Evolutionary conservation across 2,888 invertebrate species (phyloP).

Genomic region (Crossocerus cetratus): DNA sequence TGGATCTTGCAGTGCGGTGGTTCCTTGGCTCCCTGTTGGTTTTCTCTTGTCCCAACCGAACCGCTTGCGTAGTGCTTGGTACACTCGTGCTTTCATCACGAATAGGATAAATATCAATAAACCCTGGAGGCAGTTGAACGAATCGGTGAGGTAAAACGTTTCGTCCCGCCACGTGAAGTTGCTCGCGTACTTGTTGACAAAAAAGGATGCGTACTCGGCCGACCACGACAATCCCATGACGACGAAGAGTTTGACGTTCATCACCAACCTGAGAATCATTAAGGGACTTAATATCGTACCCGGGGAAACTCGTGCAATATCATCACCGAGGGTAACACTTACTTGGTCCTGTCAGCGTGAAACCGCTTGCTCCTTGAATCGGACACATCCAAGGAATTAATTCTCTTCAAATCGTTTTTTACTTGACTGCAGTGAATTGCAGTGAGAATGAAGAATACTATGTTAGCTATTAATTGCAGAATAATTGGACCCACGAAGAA

Average conservation of each 20-base stretch:
- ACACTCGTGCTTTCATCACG: constrained; percentile 84
- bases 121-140: constrained; percentile 85
- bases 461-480: constrained; percentile 82
- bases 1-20: constrained; percentile 60
- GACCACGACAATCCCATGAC: constrained; percentile 89
- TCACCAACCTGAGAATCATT: constrained; percentile 79
- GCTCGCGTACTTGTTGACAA: constrained; percentile 45
- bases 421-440: constrained; percentile 84
- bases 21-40: constrained; percentile 27
- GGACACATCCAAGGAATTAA: constrained; percentile 78
- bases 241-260: constrained; percentile 86
- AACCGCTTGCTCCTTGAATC: constrained; percentile 81
- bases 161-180: constrained; percentile 56
- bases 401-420: constrained; percentile 86
- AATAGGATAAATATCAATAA: constrained; percentile 85
- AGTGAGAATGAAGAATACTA: constrained; percentile 84
- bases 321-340: constrained; percentile 68
- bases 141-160: constrained; percentile 79
- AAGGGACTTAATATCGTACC: neutral
- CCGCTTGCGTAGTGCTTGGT: constrained; percentile 80
- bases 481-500: constrained; percentile 84
- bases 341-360: constrained; percentile 85
- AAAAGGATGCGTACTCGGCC: constrained; percentile 73
- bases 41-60: constrained; percentile 68
- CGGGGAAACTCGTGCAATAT: neutral